A percentile compares a stretch with the other conserved stretches of the same genome.
Conservation (phyloP, 1,140 invertebrate genomes). For the Psilanteris sp. region DNA sequence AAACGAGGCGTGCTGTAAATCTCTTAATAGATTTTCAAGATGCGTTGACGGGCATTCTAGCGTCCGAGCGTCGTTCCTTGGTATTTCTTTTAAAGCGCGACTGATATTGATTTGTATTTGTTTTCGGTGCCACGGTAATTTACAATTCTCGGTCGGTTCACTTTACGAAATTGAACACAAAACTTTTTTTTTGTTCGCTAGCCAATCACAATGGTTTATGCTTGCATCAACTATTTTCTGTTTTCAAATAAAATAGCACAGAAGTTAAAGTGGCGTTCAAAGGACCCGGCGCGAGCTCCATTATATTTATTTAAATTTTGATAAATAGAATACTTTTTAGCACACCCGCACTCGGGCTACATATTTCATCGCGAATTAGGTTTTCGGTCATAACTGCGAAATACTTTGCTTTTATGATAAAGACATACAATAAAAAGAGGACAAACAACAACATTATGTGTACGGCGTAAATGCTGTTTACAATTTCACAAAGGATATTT, state of each 20-base stretch:
- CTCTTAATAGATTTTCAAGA: constrained; percentile 54
- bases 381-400: no score
- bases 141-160: constrained; percentile 43
- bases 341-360: no score
- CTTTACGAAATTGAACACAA: constrained; percentile 51
- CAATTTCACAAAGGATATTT: constrained; percentile 6
- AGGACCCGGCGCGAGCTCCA: not conserved
- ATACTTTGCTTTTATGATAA: no score
- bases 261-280: constrained; percentile 4
- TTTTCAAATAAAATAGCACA: constrained; percentile 5
- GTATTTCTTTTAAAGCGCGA: constrained; percentile 31
- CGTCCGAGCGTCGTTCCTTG: constrained; percentile 25
- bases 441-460: no score
- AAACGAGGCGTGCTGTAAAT: constrained; percentile 32
- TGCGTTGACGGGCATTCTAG: constrained; percentile 29
- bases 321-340: not conserved
- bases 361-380: not conserved
- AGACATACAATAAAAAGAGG: no score
- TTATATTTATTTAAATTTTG: not conserved
- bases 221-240: constrained; percentile 14
- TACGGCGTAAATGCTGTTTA: not conserved
- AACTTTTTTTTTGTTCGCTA: constrained; percentile 33
- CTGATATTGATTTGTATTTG: constrained; percentile 48
- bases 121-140: constrained; percentile 46
- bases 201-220: constrained; percentile 35